A percentile compares a stretch with the other conserved stretches of the same genome.
These are phyloP conservation scores for Chaenodraco wilsoni DNA, from an alignment of 2,797 vertebrate genomes.

Conservation along the genomic window DNA sequence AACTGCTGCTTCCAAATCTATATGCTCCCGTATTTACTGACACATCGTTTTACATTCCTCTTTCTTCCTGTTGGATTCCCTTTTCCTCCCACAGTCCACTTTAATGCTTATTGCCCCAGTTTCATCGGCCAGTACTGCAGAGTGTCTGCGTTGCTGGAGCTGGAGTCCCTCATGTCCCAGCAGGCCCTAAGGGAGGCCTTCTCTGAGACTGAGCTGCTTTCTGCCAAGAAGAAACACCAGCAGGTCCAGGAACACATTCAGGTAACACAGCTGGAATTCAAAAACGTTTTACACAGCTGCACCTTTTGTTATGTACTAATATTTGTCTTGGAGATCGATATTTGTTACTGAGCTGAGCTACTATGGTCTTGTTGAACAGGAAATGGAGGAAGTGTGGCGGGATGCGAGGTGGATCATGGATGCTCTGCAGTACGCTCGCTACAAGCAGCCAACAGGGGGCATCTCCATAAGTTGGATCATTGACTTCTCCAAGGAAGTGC, in stretches of 20 bases:
- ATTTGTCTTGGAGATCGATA: background rate
- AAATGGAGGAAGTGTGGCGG: slow-evolving; percentile 94
- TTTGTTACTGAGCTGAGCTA: slow-evolving; percentile 1
- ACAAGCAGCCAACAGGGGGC: slow-evolving; percentile 90
- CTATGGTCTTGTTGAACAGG: slow-evolving; percentile 73
- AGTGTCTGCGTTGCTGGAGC: slow-evolving; percentile 89
- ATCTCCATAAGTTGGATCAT: slow-evolving; percentile 88
- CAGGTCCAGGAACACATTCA: slow-evolving; percentile 91
- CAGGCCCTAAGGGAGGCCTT: slow-evolving; percentile 92
- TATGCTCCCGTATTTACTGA: slow-evolving; percentile 8
- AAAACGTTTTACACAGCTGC: background rate
- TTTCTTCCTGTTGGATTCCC: slow-evolving; percentile 3
- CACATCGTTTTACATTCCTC: background rate
- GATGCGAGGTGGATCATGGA: slow-evolving; percentile 95
- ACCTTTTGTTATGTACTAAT: background rate
- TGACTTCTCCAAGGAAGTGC: slow-evolving; percentile 79
- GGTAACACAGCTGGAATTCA: slow-evolving; percentile 71
- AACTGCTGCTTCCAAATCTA: slow-evolving; percentile 1
- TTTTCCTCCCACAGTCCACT: slow-evolving; percentile 84
- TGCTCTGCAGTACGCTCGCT: slow-evolving; percentile 90
- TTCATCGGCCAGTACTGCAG: slow-evolving; percentile 92
- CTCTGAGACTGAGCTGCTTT: slow-evolving; percentile 87
- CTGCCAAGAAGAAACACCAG: slow-evolving; percentile 90
- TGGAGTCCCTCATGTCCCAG: slow-evolving; percentile 92
- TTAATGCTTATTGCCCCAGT: slow-evolving; percentile 87